Percentiles rank a stretch among this genome's conserved stretches.
These are phyloP conservation scores for Metopolophium dirhodum DNA, from an alignment of 1,140 invertebrate genomes.

Conservation along the genomic window DNA sequence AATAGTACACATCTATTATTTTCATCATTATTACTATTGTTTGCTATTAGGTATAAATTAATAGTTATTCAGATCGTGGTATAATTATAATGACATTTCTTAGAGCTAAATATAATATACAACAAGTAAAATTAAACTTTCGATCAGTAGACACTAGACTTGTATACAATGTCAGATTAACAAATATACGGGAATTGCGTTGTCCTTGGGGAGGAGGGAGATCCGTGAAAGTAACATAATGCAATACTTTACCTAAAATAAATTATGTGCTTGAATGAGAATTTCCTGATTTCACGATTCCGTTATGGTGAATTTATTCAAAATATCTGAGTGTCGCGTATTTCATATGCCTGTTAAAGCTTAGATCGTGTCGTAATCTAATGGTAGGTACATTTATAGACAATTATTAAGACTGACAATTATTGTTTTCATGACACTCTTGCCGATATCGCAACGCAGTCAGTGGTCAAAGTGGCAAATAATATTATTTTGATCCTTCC, in stretches of 20 bases:
- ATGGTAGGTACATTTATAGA: neutral
- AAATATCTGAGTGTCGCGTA: neutral
- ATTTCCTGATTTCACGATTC: neutral
- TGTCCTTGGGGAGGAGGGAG: neutral
- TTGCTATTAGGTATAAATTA: neutral
- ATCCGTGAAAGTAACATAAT: neutral
- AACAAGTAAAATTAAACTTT: neutral
- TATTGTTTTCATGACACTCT: too few species aligned
- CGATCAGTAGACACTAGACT: neutral
- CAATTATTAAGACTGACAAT: neutral
- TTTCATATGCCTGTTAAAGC: neutral
- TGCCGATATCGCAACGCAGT: too few species aligned
- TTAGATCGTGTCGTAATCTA: neutral
- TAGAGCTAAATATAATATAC: neutral
- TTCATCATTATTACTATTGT: neutral
- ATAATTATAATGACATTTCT: neutral
- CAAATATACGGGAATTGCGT: neutral
- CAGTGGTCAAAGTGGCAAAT: too few species aligned
- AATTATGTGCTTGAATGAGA: neutral
- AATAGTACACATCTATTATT: neutral
- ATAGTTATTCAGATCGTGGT: neutral
- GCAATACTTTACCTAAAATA: neutral
- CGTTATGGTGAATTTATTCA: neutral
- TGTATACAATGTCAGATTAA: neutral
- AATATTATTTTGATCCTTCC: too few species aligned